These are phyloP conservation scores for Aplysia californica DNA, from an alignment of 1,140 invertebrate genomes.

Conservation along the genomic window DNA sequence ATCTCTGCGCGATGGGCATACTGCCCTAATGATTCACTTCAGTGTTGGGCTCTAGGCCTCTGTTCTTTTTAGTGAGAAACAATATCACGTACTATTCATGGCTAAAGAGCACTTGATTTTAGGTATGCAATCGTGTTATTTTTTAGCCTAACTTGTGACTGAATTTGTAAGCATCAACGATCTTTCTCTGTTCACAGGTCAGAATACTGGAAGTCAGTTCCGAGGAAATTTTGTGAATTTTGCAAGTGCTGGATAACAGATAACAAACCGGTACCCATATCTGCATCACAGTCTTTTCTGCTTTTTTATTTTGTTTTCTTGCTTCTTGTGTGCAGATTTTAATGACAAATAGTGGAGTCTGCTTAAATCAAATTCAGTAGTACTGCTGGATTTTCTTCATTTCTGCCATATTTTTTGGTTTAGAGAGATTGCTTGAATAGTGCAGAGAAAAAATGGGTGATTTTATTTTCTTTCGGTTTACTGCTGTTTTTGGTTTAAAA, in stretches of 20 bases:
- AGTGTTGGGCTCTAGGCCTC: too few relatives aligned
- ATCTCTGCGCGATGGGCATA: too few relatives aligned
- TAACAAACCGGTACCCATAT: conserved; percentile 85
- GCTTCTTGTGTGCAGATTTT: not conserved
- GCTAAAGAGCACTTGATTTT: too few relatives aligned
- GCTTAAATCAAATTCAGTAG: too few relatives aligned
- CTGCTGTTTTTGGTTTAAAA: too few relatives aligned
- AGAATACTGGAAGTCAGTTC: conserved; percentile 97
- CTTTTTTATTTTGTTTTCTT: not conserved
- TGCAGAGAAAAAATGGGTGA: not conserved
- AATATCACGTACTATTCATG: too few relatives aligned
- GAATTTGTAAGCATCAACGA: too few relatives aligned
- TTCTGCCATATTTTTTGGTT: not conserved
- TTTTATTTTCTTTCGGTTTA: not conserved
- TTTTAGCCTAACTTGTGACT: too few relatives aligned
- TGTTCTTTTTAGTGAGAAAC: too few relatives aligned
- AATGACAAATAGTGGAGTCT: too few relatives aligned
- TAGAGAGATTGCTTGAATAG: not conserved
- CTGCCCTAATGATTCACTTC: too few relatives aligned
- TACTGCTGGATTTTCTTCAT: not conserved
- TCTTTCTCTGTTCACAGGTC: conserved; percentile 73
- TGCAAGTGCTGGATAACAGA: conserved; percentile 99
- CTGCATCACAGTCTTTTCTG: not conserved
- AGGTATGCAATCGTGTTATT: too few relatives aligned
- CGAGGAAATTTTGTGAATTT: conserved; percentile 95